Percentiles rank a stretch among this genome's conserved stretches.
Conservation (phyloP, 2,113 vertebrate genomes). For the Mohoua ochrocephala region DNA sequence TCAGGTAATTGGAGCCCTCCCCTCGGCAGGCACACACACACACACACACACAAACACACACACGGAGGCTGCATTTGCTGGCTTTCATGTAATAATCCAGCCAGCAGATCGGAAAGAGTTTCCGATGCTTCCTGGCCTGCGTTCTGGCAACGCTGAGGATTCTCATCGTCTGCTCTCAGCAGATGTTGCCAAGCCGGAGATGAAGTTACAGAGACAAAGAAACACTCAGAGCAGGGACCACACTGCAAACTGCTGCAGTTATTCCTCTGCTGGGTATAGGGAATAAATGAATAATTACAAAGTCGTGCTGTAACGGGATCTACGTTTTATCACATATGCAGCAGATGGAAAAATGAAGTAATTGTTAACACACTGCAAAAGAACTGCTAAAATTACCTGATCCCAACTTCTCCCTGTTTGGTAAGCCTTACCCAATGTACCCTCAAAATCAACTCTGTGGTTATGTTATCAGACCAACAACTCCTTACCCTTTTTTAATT, state of each 20-base stretch:
- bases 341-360: not conserved
- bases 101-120: not conserved
- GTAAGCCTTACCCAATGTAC: not conserved
- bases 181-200: not conserved
- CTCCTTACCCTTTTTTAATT: not conserved
- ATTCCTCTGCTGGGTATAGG: not conserved
- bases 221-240: not conserved
- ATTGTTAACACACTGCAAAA: not conserved
- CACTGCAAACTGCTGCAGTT: not conserved
- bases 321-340: not conserved
- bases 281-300: not conserved
- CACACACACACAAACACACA: not conserved
- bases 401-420: not conserved
- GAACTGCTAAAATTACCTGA: not conserved
- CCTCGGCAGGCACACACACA: not conserved
- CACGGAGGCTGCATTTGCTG: not conserved
- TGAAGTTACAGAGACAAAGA: constrained; percentile 18
- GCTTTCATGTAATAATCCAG: not conserved
- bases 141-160: not conserved
- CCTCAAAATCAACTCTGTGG: not conserved
- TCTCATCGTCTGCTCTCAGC: not conserved
- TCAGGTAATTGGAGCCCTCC: constrained; percentile 14
- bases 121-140: not conserved
- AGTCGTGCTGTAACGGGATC: not conserved
- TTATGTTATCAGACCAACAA: not conserved